Conservation (phyloP, 2,888 invertebrate genomes). For the Megamerina dolium region DNA sequence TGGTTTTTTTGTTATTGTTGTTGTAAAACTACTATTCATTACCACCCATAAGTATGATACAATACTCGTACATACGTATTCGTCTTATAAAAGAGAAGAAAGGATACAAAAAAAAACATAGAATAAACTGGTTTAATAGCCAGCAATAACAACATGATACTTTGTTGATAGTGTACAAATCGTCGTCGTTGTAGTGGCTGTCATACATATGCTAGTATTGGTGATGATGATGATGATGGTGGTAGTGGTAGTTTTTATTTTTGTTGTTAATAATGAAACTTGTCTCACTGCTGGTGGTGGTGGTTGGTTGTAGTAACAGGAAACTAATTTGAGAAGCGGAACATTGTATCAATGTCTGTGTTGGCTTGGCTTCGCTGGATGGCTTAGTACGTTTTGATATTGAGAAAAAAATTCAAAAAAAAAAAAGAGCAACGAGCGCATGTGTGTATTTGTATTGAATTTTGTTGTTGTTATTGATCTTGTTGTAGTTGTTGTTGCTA, state of each 20-base stretch:
- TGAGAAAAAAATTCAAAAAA: too few species aligned
- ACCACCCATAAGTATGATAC: not conserved
- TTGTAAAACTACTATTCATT: not conserved
- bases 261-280: too few species aligned
- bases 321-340: slow-evolving; percentile 16
- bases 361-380: too few species aligned
- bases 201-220: not conserved
- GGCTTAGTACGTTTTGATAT: too few species aligned
- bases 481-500: too few species aligned
- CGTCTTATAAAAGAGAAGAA: slow-evolving; percentile 30
- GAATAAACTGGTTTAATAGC: slow-evolving; percentile 29
- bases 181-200: not conserved
- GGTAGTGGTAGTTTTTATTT: slow-evolving; percentile 23
- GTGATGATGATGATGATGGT: slow-evolving; percentile 17
- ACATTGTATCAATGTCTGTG: too few species aligned
- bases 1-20: slow-evolving; percentile 20
- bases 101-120: slow-evolving; percentile 37
- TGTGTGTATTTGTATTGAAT: too few species aligned
- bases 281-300: slow-evolving; percentile 14
- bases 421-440: too few species aligned
- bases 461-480: too few species aligned
- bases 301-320: too few species aligned
- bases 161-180: not conserved
- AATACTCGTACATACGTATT: too few species aligned
- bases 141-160: slow-evolving; percentile 1